Evolutionary conservation across 2,797 vertebrate species (phyloP), one percentile per base, ranked within the genome.

Genomic region (Pitangus sulphuratus): DNA sequence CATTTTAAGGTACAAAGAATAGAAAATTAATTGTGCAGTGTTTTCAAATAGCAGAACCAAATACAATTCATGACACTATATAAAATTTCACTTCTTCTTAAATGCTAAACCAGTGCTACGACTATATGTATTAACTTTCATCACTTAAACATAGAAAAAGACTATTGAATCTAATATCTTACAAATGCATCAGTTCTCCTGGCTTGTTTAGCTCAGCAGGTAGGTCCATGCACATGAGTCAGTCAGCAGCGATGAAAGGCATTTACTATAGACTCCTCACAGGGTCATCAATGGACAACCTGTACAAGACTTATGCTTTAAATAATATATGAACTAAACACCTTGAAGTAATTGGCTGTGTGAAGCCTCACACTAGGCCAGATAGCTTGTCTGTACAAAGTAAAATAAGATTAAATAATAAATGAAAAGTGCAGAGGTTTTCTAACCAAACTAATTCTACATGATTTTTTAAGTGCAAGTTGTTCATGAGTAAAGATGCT

Each of bases 271-370:
- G 97, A 97, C 97, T 98, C 95, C 97, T 98, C 93, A 84, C 97
- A 97, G 97, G 98, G 98, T 98, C 97, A 22, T 98, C 97, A 96
- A 82, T 97, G 96, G 98, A 98, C 98, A 98, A 98, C 98, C 98
- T 98, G 98, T 98, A 98, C 98, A 98, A 98, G 98, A 98, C 98
- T 98, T 98, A 98, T 97, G 95, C 96, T 97, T 98, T 98, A 97
- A 98, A 98, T 99, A 98, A 99, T 98, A 98, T 97, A 99, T 99
- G 98, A 98, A 98, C 98, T 98, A 98, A 99, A 98, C 98, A 98
- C 97, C 98, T 98, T 98, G 97, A 98, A 98, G 98, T 98, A 99
- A 99, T 98, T 98, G 98, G 97, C 98, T 98, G 98, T 97, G 96
- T 97, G 97, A 98, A 98, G 94, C 89, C 93, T 97, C 97, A 96